Conservation (phyloP, 2,113 vertebrate genomes). For the Misgurnus mizolepis region DNA sequence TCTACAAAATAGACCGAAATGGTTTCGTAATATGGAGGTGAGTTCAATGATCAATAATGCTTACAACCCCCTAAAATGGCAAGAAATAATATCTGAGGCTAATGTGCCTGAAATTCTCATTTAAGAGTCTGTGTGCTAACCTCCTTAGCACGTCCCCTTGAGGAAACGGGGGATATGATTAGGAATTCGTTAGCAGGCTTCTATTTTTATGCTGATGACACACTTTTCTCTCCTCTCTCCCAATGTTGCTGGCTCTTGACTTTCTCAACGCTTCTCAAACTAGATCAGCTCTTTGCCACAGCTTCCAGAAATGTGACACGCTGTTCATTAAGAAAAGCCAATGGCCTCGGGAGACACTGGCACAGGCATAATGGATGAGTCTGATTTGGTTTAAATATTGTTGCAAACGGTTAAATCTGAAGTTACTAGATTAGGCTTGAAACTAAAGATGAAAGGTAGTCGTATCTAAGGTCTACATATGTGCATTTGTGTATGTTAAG, state of each 20-base stretch:
- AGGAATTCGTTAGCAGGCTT: conserved; percentile 79
- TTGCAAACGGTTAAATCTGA: conserved; percentile 21
- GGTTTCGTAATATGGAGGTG: conserved; percentile 54
- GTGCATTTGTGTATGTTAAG: too few species aligned
- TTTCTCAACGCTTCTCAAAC: conserved; percentile 75
- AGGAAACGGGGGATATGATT: conserved; percentile 77
- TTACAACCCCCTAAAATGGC: conserved; percentile 65
- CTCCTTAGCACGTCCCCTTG: conserved; percentile 74
- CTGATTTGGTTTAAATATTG: conserved; percentile 17
- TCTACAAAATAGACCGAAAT: conserved; percentile 54
- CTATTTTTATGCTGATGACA: conserved; percentile 84
- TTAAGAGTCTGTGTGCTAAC: conserved; percentile 71
- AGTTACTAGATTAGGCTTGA: conserved; percentile 12
- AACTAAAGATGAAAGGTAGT: conserved; percentile 5
- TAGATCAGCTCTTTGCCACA: conserved; percentile 74
- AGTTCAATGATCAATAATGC: conserved; percentile 69
- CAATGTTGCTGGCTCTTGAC: conserved; percentile 73
- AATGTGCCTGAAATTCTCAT: conserved; percentile 75
- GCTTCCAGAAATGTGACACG: conserved; percentile 60
- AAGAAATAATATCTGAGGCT: conserved; percentile 69
- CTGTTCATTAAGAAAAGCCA: conserved; percentile 62
- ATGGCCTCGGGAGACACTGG: conserved; percentile 40
- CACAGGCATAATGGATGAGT: conserved; percentile 29
- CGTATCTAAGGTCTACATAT: too few species aligned
- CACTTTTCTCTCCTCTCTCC: conserved; percentile 71